A percentile compares a stretch with the other conserved stretches of the same genome.
Evolutionary conservation across 2,888 invertebrate species (phyloP).

Genomic region (Drosophila atroscutellata): DNA sequence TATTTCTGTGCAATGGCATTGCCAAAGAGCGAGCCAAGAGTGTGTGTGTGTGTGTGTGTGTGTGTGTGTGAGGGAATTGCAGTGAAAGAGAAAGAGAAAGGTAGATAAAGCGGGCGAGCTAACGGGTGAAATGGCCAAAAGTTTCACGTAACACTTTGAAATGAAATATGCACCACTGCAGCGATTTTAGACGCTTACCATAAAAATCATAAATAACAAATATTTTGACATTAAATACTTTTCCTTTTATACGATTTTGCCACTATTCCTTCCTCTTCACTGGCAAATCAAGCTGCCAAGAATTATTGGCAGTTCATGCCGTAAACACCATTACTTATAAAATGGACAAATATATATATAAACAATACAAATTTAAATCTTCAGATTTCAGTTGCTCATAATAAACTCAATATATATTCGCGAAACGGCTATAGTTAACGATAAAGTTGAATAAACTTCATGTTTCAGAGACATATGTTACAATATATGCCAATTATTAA

Average conservation of each 20-base stretch:
- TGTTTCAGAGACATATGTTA: neutral
- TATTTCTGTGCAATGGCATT: constrained; percentile 17
- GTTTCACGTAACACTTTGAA: constrained; percentile 58
- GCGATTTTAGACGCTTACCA: constrained; percentile 59
- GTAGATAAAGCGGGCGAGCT: neutral
- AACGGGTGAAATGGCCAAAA: constrained; percentile 54
- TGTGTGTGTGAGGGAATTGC: neutral
- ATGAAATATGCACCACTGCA: constrained; percentile 74
- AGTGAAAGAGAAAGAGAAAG: neutral
- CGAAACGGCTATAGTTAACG: neutral
- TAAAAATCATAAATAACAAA: constrained; percentile 63
- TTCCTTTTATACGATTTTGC: constrained; percentile 16
- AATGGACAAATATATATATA: neutral
- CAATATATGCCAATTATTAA: neutral
- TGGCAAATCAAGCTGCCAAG: constrained; percentile 40
- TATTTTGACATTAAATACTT: constrained; percentile 46
- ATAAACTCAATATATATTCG: neutral
- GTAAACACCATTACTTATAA: neutral
- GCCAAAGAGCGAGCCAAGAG: constrained; percentile 8
- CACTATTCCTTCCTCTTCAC: constrained; percentile 1
- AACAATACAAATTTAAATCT: neutral
- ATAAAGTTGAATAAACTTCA: neutral
- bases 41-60: neutral
- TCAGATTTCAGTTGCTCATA: neutral
- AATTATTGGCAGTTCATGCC: neutral